A percentile compares a stretch with the other conserved stretches of the same genome.
phyloP scores from a whole-genome alignment of 1,140 invertebrate species.

The Drosophila littoralis region DNA sequence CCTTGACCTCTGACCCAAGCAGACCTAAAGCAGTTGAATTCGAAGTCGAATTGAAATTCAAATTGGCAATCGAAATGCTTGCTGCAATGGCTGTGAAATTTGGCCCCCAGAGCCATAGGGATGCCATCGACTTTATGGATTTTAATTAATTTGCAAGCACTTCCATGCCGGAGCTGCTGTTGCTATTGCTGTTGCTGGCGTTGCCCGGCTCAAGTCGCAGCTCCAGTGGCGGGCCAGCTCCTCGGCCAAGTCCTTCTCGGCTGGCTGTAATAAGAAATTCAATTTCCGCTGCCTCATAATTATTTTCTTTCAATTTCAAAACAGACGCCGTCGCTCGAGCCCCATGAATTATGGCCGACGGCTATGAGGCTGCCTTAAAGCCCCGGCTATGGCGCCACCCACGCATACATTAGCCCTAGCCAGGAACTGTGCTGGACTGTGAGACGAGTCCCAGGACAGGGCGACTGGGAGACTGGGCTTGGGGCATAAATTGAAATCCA shows the following conservation, averaged over 20 bases:
- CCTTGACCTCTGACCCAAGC: constrained; percentile 68
- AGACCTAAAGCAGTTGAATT: background rate
- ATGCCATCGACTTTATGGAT: constrained; percentile 59
- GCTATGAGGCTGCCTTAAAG: constrained; percentile 48
- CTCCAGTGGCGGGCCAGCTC: background rate
- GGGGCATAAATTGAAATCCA: constrained; percentile 51
- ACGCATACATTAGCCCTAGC: constrained; percentile 54
- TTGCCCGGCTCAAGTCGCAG: background rate
- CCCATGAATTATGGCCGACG: constrained; percentile 71
- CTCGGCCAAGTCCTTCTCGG: constrained; percentile 18
- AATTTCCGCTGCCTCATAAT: constrained; percentile 80
- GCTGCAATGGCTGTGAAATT: constrained; percentile 35
- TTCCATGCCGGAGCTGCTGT: constrained; percentile 12
- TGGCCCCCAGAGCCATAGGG: constrained; percentile 11
- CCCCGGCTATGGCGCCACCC: constrained; percentile 46
- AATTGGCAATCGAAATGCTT: constrained; percentile 24
- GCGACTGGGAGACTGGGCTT: background rate
- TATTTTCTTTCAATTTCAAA: constrained; percentile 83
- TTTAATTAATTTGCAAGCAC: constrained; percentile 76
- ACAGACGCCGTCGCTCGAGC: constrained; percentile 54
- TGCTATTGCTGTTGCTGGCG: background rate
- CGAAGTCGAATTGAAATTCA: constrained; percentile 6
- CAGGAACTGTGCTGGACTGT: constrained; percentile 15
- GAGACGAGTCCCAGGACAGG: constrained; percentile 24
- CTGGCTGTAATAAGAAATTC: constrained; percentile 77